phyloP scores from a whole-genome alignment of 2,888 invertebrate genomes.

The Melipona beecheii region DNA sequence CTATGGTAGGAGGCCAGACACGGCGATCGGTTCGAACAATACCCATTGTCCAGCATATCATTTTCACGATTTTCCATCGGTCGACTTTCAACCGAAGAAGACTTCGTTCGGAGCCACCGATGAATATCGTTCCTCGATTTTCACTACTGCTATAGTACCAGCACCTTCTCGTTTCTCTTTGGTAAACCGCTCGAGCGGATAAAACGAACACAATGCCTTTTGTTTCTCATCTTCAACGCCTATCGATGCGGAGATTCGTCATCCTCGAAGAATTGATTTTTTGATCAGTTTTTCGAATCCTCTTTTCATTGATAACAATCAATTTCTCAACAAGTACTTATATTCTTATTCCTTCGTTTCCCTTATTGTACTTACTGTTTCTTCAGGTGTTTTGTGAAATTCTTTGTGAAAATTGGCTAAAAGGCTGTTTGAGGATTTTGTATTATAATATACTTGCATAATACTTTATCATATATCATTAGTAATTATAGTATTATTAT shows the following conservation, averaged over 20 bases:
- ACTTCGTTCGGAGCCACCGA: constrained; percentile 62
- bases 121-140: constrained; percentile 64
- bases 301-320: constrained; percentile 16
- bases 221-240: constrained; percentile 64
- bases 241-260: constrained; percentile 64
- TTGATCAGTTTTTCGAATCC: constrained; percentile 52
- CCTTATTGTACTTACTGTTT: not conserved
- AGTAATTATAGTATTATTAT: too few species aligned
- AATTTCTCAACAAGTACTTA: not conserved
- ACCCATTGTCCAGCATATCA: constrained; percentile 82
- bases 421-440: not conserved
- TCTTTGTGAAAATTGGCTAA: not conserved
- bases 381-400: not conserved
- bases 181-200: constrained; percentile 61
- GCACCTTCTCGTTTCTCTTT: constrained; percentile 63
- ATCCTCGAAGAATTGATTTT: constrained; percentile 62
- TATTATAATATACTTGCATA: not conserved
- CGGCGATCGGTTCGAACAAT: constrained; percentile 75
- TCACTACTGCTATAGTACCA: constrained; percentile 56
- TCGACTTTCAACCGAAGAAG: constrained; percentile 65
- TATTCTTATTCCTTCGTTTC: not conserved
- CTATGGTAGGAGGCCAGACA: constrained; percentile 59
- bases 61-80: constrained; percentile 80
- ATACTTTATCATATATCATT: not conserved
- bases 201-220: constrained; percentile 65